Percentiles rank a stretch among this genome's conserved stretches.
These are phyloP conservation scores for Herminia tarsipennalis DNA, from an alignment of 2,888 invertebrate species.

Conservation along the genomic window DNA sequence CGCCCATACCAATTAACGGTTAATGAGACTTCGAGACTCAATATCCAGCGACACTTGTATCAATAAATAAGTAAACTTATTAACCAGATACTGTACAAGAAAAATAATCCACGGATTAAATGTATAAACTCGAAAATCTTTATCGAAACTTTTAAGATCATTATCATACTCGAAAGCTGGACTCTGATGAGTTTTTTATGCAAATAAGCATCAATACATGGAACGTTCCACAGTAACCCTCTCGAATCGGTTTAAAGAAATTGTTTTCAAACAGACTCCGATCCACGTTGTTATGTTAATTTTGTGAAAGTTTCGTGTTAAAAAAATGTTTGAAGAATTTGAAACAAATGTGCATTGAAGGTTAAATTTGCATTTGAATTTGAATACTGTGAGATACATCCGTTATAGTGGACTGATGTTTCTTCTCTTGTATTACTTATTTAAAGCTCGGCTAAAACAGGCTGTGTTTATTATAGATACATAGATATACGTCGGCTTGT, in stretches of 20 bases:
- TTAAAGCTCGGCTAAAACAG: too few relatives aligned
- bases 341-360: slow-evolving; percentile 22
- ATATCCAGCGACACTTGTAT: slow-evolving; percentile 17
- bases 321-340: slow-evolving; percentile 25
- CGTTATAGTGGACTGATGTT: not conserved
- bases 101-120: slow-evolving; percentile 19
- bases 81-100: slow-evolving; percentile 20
- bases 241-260: slow-evolving; percentile 58
- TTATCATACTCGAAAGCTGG: slow-evolving; percentile 40
- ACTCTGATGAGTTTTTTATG: slow-evolving; percentile 64
- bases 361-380: slow-evolving; percentile 26
- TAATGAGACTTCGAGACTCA: not conserved
- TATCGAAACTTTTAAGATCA: slow-evolving; percentile 46
- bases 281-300: slow-evolving; percentile 69
- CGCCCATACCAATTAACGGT: slow-evolving; percentile 6
- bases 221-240: slow-evolving; percentile 58
- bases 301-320: slow-evolving; percentile 62
- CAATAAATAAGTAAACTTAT: slow-evolving; percentile 35
- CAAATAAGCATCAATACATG: slow-evolving; percentile 56
- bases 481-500: not conserved
- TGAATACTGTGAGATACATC: not conserved
- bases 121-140: slow-evolving; percentile 27
- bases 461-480: not conserved
- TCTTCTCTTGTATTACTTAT: not conserved
- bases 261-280: slow-evolving; percentile 59